Evolutionary conservation across 2,888 invertebrate species (phyloP).

Genomic region (Eristalis pertinax): DNA sequence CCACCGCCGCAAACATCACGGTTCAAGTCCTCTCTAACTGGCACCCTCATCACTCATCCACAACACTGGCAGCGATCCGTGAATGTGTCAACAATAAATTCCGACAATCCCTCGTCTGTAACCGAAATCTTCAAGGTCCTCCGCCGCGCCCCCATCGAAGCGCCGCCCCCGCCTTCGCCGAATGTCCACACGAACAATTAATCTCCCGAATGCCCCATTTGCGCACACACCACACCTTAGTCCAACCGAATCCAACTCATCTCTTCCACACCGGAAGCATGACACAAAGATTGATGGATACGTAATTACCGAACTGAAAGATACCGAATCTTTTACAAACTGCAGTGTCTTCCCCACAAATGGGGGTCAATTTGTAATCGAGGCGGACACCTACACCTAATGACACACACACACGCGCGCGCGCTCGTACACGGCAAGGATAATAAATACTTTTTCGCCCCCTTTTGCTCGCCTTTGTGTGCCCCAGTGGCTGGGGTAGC

Average conservation of each 20-base stretch:
- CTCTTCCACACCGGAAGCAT: neutral
- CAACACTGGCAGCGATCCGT: neutral
- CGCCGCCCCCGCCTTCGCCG: neutral
- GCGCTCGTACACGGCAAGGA: neutral
- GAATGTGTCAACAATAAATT: neutral
- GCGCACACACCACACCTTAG: neutral
- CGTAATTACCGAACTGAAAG: slow-evolving; percentile 56
- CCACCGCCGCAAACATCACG: no score
- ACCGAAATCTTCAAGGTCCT: neutral
- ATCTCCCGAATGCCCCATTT: neutral
- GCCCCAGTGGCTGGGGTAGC: neutral
- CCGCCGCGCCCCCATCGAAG: neutral
- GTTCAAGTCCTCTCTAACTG: no score
- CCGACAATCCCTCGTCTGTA: neutral
- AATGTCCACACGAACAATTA: slow-evolving; percentile 5
- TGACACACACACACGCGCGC: slow-evolving; percentile 28
- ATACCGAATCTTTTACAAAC: slow-evolving; percentile 34
- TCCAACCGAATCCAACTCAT: neutral
- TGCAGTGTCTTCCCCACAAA: slow-evolving; percentile 40
- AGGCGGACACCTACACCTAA: slow-evolving; percentile 33
- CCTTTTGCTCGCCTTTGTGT: neutral
- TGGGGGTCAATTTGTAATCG: slow-evolving; percentile 57
- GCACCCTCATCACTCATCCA: neutral
- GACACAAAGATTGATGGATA: slow-evolving; percentile 66
- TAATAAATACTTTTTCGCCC: slow-evolving; percentile 5